Conservation (phyloP, 1,140 invertebrate genomes). For the Plectrocnemia conspersa region DNA sequence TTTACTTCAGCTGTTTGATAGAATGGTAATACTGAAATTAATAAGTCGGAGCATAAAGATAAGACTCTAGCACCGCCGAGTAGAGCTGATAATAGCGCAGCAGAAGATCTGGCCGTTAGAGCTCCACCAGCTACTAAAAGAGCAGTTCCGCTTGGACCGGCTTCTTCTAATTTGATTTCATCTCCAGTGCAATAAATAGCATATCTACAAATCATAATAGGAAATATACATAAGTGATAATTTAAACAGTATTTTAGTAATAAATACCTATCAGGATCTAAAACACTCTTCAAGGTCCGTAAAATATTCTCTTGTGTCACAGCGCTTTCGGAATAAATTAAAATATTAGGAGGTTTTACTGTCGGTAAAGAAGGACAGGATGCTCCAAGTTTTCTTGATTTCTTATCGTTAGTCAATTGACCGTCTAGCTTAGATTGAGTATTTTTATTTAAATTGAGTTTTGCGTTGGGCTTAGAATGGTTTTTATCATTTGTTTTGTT, state of each 20-base stretch:
- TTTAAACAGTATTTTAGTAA: background rate
- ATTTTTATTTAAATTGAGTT: conserved; percentile 30
- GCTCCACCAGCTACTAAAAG: conserved; percentile 75
- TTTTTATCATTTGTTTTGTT: conserved; percentile 27
- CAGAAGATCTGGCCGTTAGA: conserved; percentile 59
- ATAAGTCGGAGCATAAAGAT: conserved; percentile 75
- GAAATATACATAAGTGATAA: conserved; percentile 6
- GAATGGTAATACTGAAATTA: conserved; percentile 69
- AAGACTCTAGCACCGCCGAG: conserved; percentile 70
- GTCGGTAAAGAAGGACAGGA: conserved; percentile 32
- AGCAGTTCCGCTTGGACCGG: conserved; percentile 68
- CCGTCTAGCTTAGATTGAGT: conserved; percentile 32
- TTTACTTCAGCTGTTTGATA: conserved; percentile 74
- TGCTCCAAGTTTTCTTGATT: conserved; percentile 30
- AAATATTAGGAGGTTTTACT: conserved; percentile 29
- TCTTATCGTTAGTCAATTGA: conserved; percentile 24
- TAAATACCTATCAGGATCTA: conserved; percentile 32
- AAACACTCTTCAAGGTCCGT: conserved; percentile 27
- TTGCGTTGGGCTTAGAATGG: conserved; percentile 27
- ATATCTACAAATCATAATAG: conserved; percentile 22
- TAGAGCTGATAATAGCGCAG: conserved; percentile 67
- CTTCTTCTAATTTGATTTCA: conserved; percentile 30
- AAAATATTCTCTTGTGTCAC: conserved; percentile 33
- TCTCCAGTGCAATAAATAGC: conserved; percentile 33
- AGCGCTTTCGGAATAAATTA: conserved; percentile 34